Conservation (phyloP, 2,113 vertebrate genomes). For the Naja naja region DNA sequence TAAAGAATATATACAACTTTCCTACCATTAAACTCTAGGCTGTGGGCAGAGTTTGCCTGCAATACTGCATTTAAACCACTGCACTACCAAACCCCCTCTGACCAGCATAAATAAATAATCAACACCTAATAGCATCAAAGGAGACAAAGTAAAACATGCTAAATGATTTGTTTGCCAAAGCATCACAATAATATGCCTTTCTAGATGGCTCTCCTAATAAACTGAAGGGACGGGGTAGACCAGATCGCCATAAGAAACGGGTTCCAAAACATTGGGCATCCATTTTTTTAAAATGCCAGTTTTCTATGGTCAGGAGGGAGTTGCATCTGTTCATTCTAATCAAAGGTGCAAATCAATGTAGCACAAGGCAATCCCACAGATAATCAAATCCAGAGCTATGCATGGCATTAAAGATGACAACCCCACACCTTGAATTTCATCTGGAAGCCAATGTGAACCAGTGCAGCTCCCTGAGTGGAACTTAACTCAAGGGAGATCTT, state of each 20-base stretch:
- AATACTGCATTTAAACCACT: neutral
- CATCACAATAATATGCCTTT: neutral
- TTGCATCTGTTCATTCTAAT: neutral
- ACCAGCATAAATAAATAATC: neutral
- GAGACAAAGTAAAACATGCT: neutral
- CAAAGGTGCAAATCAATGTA: neutral
- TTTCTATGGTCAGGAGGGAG: neutral
- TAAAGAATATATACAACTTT: neutral
- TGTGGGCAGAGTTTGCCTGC: neutral
- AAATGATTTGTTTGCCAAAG: neutral
- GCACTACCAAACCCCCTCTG: neutral
- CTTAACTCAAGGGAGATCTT: neutral
- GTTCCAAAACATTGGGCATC: neutral
- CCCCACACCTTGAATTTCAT: neutral
- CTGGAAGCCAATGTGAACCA: neutral
- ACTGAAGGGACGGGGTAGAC: neutral
- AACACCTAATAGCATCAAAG: neutral
- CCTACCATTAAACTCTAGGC: neutral
- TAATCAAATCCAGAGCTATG: neutral
- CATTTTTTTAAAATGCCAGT: neutral
- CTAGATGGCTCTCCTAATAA: neutral
- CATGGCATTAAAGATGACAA: neutral
- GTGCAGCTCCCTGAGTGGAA: neutral
- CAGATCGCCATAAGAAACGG: neutral
- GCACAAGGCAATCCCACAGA: neutral